Conservation (phyloP, 2,113 vertebrate genomes). For the Eolophus roseicapilla region DNA sequence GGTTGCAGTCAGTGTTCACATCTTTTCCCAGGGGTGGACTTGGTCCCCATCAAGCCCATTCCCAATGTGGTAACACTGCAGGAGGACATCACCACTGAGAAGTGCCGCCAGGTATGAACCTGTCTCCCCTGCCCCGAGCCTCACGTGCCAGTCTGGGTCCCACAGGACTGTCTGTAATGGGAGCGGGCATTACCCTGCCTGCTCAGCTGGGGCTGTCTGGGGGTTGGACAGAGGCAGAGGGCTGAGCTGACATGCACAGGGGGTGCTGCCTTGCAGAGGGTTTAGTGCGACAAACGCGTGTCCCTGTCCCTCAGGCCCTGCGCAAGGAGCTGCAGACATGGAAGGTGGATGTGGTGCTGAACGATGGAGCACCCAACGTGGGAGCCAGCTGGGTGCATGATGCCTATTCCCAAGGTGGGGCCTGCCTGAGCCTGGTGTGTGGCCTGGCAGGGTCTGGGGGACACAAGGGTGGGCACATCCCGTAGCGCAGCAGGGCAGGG, state of each 20-base stretch:
- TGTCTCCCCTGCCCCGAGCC: rapidly evolving
- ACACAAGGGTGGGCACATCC: rapidly evolving
- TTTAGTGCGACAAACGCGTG: rapidly evolving
- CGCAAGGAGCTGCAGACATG: slow-evolving; percentile 93
- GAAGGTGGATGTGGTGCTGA: slow-evolving; percentile 96
- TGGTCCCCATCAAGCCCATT: slow-evolving; percentile 93
- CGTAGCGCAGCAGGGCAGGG: too few species aligned
- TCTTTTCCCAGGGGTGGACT: slow-evolving; percentile 83
- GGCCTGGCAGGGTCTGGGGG: rapidly evolving
- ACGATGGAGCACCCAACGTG: slow-evolving; percentile 94
- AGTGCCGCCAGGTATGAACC: slow-evolving; percentile 85
- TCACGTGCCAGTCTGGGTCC: rapidly evolving
- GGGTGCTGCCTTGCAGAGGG: neutral
- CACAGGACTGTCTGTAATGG: neutral
- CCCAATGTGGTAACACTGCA: slow-evolving; percentile 90
- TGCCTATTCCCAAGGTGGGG: slow-evolving; percentile 90
- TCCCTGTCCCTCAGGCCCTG: slow-evolving; percentile 74
- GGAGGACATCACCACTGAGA: slow-evolving; percentile 95
- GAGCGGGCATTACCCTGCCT: neutral
- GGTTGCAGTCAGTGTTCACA: neutral
- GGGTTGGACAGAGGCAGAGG: rapidly evolving
- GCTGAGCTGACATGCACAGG: rapidly evolving
- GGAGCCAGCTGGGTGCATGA: slow-evolving; percentile 95
- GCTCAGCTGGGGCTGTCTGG: neutral
- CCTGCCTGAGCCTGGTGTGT: rapidly evolving